phyloP scores from a whole-genome alignment of 1,140 invertebrate species.

The Cotesia vestalis region DNA sequence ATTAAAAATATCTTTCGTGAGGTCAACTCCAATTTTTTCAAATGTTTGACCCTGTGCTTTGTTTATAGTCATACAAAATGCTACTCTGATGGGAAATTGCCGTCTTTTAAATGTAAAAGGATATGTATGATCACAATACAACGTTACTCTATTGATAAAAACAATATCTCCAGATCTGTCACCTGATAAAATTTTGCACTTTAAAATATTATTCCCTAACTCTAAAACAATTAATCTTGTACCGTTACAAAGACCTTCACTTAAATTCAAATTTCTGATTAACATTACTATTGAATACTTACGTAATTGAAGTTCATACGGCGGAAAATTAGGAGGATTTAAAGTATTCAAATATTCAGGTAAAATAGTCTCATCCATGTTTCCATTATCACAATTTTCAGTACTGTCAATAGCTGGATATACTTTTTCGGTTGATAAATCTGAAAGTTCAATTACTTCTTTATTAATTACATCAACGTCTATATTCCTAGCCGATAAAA shows the following conservation, averaged over 20 bases:
- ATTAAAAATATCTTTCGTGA: background rate
- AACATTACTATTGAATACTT: slow-evolving; percentile 26
- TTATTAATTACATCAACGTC: no score
- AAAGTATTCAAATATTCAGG: slow-evolving; percentile 35
- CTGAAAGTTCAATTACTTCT: background rate
- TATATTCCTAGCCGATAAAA: background rate
- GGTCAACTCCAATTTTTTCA: background rate
- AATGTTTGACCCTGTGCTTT: background rate
- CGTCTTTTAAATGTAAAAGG: background rate
- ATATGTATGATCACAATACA: slow-evolving; percentile 10
- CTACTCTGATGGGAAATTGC: background rate
- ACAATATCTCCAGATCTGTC: slow-evolving; percentile 2
- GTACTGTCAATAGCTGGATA: slow-evolving; percentile 27
- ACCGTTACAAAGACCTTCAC: slow-evolving; percentile 38
- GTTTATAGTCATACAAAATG: background rate
- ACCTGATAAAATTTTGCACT: slow-evolving; percentile 36
- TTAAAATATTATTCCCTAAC: slow-evolving; percentile 37
- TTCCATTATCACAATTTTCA: slow-evolving; percentile 23
- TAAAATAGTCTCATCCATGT: slow-evolving; percentile 23
- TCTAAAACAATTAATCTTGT: slow-evolving; percentile 33
- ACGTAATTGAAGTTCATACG: background rate
- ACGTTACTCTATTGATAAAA: slow-evolving; percentile 11
- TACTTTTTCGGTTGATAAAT: slow-evolving; percentile 15
- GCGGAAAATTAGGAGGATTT: slow-evolving; percentile 20
- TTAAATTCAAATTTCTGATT: slow-evolving; percentile 31